Evolutionary conservation across 1,140 invertebrate genomes (phyloP), one percentile per base, ranked within the genome.

Genomic region (Anoplophora glabripennis): DNA sequence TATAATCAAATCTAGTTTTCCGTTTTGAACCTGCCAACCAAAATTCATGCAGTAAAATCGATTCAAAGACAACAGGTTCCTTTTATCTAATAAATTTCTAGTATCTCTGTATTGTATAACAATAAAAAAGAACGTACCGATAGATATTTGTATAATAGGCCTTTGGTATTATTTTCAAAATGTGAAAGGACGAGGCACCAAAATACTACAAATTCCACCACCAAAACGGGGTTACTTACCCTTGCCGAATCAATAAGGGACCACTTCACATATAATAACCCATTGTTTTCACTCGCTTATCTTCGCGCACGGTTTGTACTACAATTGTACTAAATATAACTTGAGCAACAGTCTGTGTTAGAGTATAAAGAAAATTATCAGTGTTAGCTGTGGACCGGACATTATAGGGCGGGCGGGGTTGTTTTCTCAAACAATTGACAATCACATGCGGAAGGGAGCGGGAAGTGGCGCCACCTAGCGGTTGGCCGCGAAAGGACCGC

Each of bases 361-460:
- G 2, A 28, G 21, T 28, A 28, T 5, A 28, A 5, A 28, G 21
- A 28, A 28, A 28, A 28, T 28, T 28, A 28, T 28, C 21, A 28
- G 21, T 28, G 21, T 28, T 28, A 5, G 2, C 5, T 28, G 21
- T 28, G 21, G 21, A 28, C 21, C 21, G 21, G 21, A 28, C 21
- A 28, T 28, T 28, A 28, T 38, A n/a, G 49, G 34, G 54, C 61
- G 61, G 61, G 61, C 51, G 61, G 61, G 61, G 61, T 64, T 47
- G 45, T 64, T 64, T 64, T 51, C 15, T 59, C 33, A 44, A 48
- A 63, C 28, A 56, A 57, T 63, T 63, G 54, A 55, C 56, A 49
- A 17, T 15, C 34, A 35, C 56, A 59, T 47, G 57, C 51, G 61
- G 61, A 63, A 63, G 42, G 35, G 41, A 52, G 33, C 37, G 14